Conservation (phyloP, 2,797 vertebrate genomes). For the Xiphophorus birchmanni region DNA sequence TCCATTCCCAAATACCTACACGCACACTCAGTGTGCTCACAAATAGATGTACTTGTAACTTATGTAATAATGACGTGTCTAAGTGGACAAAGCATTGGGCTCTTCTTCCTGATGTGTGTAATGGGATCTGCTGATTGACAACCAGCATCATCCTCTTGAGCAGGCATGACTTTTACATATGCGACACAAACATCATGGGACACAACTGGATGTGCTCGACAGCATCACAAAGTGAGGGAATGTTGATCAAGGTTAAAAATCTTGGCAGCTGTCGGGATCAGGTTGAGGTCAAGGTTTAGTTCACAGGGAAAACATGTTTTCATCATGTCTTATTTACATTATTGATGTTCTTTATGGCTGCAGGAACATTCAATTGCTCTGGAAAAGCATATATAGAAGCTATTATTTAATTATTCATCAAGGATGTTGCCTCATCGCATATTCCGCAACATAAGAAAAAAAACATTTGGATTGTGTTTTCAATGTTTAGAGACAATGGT, state of each 20-base stretch:
- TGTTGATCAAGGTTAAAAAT: slow-evolving; percentile 16
- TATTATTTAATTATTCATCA: slow-evolving; percentile 68
- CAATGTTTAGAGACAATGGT: background rate
- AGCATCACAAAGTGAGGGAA: slow-evolving; percentile 24
- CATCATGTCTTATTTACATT: slow-evolving; percentile 68
- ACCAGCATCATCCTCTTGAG: slow-evolving; percentile 51
- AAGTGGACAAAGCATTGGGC: slow-evolving; percentile 64
- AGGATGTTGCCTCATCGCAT: slow-evolving; percentile 53
- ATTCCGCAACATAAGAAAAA: slow-evolving; percentile 54
- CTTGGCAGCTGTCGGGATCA: slow-evolving; percentile 27
- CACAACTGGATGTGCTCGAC: slow-evolving; percentile 14
- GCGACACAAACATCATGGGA: slow-evolving; percentile 18
- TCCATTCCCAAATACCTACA: slow-evolving; percentile 16
- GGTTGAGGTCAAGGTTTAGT: slow-evolving; percentile 64
- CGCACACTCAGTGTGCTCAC: slow-evolving; percentile 14
- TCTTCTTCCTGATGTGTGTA: slow-evolving; percentile 51
- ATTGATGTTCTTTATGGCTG: slow-evolving; percentile 61
- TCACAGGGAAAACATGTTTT: slow-evolving; percentile 60
- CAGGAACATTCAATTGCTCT: slow-evolving; percentile 30
- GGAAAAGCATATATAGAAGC: slow-evolving; percentile 43
- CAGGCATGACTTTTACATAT: slow-evolving; percentile 21
- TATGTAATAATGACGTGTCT: slow-evolving; percentile 44
- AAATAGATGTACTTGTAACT: slow-evolving; percentile 39
- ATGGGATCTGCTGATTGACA: slow-evolving; percentile 72
- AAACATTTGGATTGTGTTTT: slow-evolving; percentile 31